A percentile compares a stretch with the other conserved stretches of the same genome.
Conservation (phyloP, 2,888 invertebrate genomes). For the Gryllus longicercus region DNA sequence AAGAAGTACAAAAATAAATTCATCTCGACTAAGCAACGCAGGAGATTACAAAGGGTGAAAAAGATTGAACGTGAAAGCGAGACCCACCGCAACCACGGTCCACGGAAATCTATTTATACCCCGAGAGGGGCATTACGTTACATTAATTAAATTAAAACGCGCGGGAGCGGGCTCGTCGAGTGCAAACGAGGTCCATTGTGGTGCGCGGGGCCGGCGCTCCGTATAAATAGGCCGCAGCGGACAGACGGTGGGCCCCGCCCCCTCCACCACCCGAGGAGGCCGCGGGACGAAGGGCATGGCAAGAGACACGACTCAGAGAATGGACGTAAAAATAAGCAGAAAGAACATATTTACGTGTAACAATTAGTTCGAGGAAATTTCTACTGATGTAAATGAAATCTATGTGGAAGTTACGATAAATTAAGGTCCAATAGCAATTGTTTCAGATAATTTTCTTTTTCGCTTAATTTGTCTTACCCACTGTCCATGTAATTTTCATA, state of each 20-base stretch:
- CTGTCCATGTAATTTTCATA: too few species aligned
- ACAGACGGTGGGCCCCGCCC: neutral
- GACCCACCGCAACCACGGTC: neutral
- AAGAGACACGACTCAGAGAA: neutral
- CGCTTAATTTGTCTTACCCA: too few species aligned
- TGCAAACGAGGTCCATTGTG: neutral
- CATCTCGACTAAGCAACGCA: neutral
- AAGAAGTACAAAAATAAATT: neutral
- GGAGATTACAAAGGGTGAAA: neutral
- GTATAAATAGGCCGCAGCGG: neutral
- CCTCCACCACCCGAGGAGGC: neutral
- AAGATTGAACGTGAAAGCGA: neutral
- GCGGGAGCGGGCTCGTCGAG: neutral
- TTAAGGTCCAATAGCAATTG: too few species aligned
- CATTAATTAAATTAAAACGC: neutral
- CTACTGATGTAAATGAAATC: too few species aligned
- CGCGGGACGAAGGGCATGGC: neutral
- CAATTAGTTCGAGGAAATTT: too few species aligned
- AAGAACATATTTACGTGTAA: too few species aligned
- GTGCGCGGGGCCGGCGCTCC: neutral
- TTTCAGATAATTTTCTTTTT: too few species aligned
- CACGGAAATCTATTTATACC: neutral
- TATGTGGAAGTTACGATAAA: too few species aligned
- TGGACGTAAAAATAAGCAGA: too few species aligned
- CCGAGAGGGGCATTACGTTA: neutral